Evolutionary conservation across 2,888 invertebrate species (phyloP).

Genomic region (Amiota minor): DNA sequence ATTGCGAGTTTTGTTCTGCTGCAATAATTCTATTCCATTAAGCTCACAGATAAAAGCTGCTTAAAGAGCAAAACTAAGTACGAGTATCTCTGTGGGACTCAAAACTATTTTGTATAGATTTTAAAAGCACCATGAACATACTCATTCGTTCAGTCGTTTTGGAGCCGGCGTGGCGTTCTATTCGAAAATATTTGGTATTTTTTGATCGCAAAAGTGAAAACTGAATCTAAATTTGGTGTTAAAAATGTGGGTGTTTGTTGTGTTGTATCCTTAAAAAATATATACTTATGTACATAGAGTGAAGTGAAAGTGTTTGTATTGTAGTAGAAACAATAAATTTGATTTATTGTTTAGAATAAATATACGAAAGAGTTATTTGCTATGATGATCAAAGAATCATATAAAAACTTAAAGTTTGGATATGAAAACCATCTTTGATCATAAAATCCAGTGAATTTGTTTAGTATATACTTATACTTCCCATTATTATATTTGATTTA

Average conservation of each 20-base stretch:
- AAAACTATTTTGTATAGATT: background rate
- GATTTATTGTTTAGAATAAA: too few relatives aligned
- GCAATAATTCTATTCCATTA: background rate
- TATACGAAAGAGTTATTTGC: too few relatives aligned
- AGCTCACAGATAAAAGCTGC: slow-evolving; percentile 15
- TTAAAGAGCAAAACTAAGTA: slow-evolving; percentile 14
- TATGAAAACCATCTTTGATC: too few relatives aligned
- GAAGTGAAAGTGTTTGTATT: background rate
- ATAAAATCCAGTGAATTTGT: too few relatives aligned
- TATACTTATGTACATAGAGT: background rate
- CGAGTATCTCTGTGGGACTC: too few relatives aligned
- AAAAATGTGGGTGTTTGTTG: background rate
- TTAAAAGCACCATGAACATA: background rate
- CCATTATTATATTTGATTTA: background rate
- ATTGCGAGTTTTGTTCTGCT: background rate
- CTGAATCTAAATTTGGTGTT: background rate
- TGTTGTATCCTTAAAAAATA: background rate
- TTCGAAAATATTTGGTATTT: slow-evolving; percentile 18
- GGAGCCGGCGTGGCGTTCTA: slow-evolving; percentile 25
- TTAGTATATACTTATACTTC: too few relatives aligned
- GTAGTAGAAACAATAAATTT: background rate
- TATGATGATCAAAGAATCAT: too few relatives aligned
- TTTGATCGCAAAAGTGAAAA: background rate
- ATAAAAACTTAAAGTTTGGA: too few relatives aligned
- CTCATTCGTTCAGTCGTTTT: slow-evolving; percentile 21